Percentiles rank a stretch among this genome's conserved stretches.
phyloP scores from a whole-genome alignment of 2,113 vertebrate species.

The Cairina moschata region DNA sequence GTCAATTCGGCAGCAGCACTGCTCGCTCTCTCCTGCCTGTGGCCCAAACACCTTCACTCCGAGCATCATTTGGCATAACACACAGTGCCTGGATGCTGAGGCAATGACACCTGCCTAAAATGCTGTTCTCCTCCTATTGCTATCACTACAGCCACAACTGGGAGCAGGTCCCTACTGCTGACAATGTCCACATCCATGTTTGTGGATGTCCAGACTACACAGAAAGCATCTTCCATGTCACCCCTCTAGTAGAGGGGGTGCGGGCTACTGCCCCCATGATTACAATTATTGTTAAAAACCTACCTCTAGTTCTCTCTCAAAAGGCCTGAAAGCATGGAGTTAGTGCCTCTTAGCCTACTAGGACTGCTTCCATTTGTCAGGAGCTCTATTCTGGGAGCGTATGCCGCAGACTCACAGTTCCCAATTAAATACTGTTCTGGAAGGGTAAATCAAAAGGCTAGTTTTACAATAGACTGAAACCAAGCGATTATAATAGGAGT shows the following conservation, averaged over 20 bases:
- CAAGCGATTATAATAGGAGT: background rate
- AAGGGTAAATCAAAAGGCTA: background rate
- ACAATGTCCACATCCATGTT: background rate
- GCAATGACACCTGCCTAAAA: background rate
- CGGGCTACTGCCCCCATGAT: background rate
- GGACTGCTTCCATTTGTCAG: background rate
- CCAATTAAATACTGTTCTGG: background rate
- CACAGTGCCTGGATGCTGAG: background rate
- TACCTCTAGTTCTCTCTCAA: background rate
- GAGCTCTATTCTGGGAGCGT: background rate
- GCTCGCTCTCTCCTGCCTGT: background rate
- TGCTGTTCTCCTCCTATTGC: background rate
- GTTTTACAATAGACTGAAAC: background rate
- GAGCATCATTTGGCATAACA: background rate
- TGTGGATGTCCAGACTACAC: accelerated
- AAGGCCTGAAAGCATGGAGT: background rate
- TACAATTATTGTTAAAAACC: no score
- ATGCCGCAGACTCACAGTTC: background rate
- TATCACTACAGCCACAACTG: background rate
- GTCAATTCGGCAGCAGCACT: background rate
- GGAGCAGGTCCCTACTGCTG: accelerated
- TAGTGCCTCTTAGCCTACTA: background rate
- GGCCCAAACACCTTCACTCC: background rate
- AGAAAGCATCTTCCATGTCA: background rate
- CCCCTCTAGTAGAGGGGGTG: background rate